phyloP scores from a whole-genome alignment of 2,888 invertebrate genomes.

The Athetis lepigone region DNA sequence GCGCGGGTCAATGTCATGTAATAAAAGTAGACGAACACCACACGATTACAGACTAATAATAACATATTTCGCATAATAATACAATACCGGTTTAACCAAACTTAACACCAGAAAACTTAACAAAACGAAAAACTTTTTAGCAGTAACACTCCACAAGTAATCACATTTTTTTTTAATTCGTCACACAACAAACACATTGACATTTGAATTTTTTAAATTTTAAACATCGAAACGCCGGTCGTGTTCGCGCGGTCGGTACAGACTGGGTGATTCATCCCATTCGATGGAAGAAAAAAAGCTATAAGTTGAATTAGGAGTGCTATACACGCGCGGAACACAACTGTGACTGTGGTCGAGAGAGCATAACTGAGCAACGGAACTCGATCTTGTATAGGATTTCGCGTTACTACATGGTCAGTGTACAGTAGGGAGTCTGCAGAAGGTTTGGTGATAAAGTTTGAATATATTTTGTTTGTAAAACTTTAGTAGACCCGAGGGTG shows the following conservation, averaged over 20 bases:
- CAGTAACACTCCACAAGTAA: slow-evolving; percentile 12
- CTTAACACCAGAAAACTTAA: slow-evolving; percentile 45
- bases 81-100: slow-evolving; percentile 4
- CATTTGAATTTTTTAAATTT: slow-evolving; percentile 40
- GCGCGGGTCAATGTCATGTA: slow-evolving; percentile 42
- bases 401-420: slow-evolving; percentile 49
- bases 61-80: slow-evolving; percentile 11
- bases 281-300: slow-evolving; percentile 72
- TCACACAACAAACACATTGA: slow-evolving; percentile 40
- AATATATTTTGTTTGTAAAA: too few relatives aligned
- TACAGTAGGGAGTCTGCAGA: slow-evolving; percentile 17
- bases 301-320: slow-evolving; percentile 63
- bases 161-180: slow-evolving; percentile 30
- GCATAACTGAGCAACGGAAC: slow-evolving; percentile 75
- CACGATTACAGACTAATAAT: slow-evolving; percentile 22
- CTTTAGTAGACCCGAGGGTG: too few relatives aligned
- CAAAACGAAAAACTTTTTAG: slow-evolving; percentile 19
- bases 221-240: slow-evolving; percentile 58
- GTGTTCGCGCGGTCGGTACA: slow-evolving; percentile 73
- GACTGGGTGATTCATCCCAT: slow-evolving; percentile 87
- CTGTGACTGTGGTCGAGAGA: slow-evolving; percentile 71
- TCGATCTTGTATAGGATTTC: slow-evolving; percentile 60
- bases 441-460: slow-evolving; percentile 21
- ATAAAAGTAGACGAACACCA: slow-evolving; percentile 27
- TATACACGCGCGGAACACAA: slow-evolving; percentile 62